phyloP scores from a whole-genome alignment of 2,113 vertebrate genomes.

The Cyanoderma ruficeps region DNA sequence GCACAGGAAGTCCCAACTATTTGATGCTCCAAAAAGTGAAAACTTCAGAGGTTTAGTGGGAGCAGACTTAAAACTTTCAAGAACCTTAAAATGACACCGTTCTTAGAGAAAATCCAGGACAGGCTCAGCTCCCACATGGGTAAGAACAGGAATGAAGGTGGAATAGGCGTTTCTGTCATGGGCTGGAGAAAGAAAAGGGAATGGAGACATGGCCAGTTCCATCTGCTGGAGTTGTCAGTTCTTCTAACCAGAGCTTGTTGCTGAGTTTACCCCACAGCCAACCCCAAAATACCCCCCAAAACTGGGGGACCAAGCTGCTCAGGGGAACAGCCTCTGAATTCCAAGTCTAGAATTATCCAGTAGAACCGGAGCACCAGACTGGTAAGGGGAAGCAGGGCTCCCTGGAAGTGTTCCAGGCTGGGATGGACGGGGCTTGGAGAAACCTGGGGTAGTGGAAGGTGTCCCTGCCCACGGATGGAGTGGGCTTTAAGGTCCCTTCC shows the following conservation, averaged over 20 bases:
- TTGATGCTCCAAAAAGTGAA: conserved; percentile 38
- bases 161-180: fast-evolving
- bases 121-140: not conserved
- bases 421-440: fast-evolving
- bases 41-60: conserved; percentile 17
- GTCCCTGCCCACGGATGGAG: not conserved
- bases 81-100: not conserved
- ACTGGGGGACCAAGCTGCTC: not conserved
- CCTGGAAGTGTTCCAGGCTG: not conserved
- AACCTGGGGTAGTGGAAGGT: not conserved
- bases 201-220: not conserved
- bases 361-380: not conserved
- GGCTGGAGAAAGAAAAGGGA: not conserved
- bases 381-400: not conserved
- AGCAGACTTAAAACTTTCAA: conserved; percentile 13
- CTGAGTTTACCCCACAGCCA: not conserved
- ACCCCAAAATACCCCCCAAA: not conserved
- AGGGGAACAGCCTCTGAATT: not conserved
- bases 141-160: not conserved
- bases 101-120: not conserved
- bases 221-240: not conserved
- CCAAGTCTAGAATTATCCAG: not conserved
- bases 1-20: not conserved
- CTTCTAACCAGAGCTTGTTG: not conserved
- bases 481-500: not conserved